phyloP scores from a whole-genome alignment of 2,113 vertebrate genomes.

The Corythaixoides concolor region DNA sequence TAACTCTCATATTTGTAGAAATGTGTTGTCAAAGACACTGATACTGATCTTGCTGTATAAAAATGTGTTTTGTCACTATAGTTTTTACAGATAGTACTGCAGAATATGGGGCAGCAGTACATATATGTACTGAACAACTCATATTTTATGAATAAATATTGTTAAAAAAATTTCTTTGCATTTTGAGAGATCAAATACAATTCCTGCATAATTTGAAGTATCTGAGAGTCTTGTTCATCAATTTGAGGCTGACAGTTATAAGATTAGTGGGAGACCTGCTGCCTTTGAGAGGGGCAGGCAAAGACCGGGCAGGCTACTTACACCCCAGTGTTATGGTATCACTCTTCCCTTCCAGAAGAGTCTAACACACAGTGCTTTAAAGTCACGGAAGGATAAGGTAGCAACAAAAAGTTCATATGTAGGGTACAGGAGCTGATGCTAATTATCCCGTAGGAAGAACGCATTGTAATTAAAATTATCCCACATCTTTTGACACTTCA shows the following conservation, averaged over 20 bases:
- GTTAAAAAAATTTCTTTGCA: not conserved
- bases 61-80: not conserved
- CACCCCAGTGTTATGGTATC: accelerated
- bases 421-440: not conserved
- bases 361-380: not conserved
- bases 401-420: not conserved
- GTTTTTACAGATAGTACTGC: not conserved
- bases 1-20: not conserved
- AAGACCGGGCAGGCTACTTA: not conserved
- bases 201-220: not conserved
- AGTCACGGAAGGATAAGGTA: not conserved
- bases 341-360: not conserved
- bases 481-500: not conserved
- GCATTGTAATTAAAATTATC: not conserved
- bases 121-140: not conserved
- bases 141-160: not conserved
- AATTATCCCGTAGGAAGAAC: not conserved
- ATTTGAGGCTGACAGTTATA: not conserved
- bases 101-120: not conserved
- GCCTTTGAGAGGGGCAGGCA: not conserved
- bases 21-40: not conserved
- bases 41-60: not conserved
- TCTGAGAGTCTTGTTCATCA: not conserved
- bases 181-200: not conserved
- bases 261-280: not conserved